Conservation (phyloP, 2,797 vertebrate species). For the Fistularia commersonii region DNA sequence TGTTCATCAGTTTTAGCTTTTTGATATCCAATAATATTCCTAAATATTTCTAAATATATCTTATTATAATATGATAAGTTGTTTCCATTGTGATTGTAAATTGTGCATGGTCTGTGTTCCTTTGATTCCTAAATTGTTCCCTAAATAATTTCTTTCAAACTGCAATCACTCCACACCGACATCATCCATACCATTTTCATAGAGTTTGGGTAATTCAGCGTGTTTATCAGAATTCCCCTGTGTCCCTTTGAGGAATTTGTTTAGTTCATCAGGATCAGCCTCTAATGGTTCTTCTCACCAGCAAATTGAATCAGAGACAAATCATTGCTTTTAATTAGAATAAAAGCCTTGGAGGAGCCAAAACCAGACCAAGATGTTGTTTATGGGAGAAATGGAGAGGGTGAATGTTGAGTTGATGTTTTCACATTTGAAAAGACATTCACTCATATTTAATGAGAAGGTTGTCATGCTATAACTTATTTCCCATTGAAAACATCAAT, state of each 20-base stretch:
- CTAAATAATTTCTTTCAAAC: too few species aligned
- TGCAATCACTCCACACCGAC: too few species aligned
- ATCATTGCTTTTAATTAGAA: slow-evolving; percentile 89
- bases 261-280: slow-evolving; percentile 70
- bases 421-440: slow-evolving; percentile 48
- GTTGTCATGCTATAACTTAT: slow-evolving; percentile 31
- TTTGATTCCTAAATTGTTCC: too few species aligned
- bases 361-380: slow-evolving; percentile 33
- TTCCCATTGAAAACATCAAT: not conserved
- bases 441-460: slow-evolving; percentile 54
- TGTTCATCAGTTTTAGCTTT: too few species aligned
- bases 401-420: slow-evolving; percentile 49
- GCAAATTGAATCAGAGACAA: slow-evolving; percentile 78
- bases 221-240: too few species aligned
- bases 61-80: too few species aligned
- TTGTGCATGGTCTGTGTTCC: too few species aligned
- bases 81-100: too few species aligned
- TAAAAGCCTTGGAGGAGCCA: slow-evolving; percentile 77
- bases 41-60: too few species aligned
- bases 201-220: too few species aligned
- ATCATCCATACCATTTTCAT: too few species aligned
- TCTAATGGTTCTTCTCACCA: slow-evolving; percentile 66
- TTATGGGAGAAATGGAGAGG: slow-evolving; percentile 57
- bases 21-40: too few species aligned
- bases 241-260: slow-evolving; percentile 35